Evolutionary conservation across 1,140 invertebrate species (phyloP), one percentile per base, ranked within the genome.

Genomic region (Chionoecetes opilio): DNA sequence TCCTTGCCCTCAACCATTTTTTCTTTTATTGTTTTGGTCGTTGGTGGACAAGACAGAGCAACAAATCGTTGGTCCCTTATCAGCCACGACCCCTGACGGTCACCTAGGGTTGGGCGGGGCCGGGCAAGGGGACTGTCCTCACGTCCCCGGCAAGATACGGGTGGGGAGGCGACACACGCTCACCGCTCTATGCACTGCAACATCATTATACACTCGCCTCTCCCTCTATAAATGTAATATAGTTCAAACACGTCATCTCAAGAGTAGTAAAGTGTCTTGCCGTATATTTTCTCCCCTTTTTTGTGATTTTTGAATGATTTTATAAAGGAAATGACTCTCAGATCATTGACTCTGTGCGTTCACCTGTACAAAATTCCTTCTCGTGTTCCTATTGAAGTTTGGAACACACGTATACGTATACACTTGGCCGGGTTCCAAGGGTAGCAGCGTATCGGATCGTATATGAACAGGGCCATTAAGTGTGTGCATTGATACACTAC

Each of bases 61-160:
- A 75, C 63, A n/a, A 75, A 75, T 75, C 63, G 63, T 75, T n/a
- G 63, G 26, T 26, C 63, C n/a, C 63, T 75, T 75, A 75, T 75
- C 63, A n/a, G 63, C 63, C 63, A 75, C n/a, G 63, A 75, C 63
- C 63, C 63, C 21, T 5, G 63, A n/a, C 63, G 6, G 63, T 75
- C 63, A 75, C 63, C 21, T 75, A n/a, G 63, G 63, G 63, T n/a
- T 17, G 6, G 63, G 63, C 11, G n/a, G 3, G 63, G 26, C 26
- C 6, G 11, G 63, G 21, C n/a, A 21, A 17, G 63, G 63, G 26
- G 46, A 53, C 46, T 53, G 46, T 53, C 46, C 63, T n/a, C 21
- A 8, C n/a, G 63, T 75, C n/a, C 63, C 21, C 63, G 6, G 63
- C 63, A 75, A 26, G 63, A n/a, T 21, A 75, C 6, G 21, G 63